Evolutionary conservation across 2,888 invertebrate species (phyloP).

Genomic region (Nomada lathburiana): DNA sequence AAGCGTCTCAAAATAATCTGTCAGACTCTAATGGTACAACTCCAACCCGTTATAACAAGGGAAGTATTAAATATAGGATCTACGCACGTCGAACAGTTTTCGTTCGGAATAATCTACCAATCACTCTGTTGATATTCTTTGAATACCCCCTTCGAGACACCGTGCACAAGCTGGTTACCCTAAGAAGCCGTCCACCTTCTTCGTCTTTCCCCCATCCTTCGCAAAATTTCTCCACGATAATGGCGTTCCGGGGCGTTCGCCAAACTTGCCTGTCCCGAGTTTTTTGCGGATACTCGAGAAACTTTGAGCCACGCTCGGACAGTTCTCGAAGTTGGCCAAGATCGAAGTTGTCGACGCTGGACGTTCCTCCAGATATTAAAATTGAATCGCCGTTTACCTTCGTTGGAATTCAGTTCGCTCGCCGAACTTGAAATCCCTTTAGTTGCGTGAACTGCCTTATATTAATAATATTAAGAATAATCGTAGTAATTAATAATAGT

Average conservation of each 20-base stretch:
- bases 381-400: conserved; percentile 5
- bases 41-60: too few species aligned
- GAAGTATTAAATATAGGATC: too few species aligned
- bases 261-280: conserved; percentile 4
- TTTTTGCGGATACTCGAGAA: conserved; percentile 12
- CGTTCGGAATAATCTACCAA: neutral
- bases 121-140: neutral
- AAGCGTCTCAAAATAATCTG: neutral
- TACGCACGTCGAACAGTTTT: neutral
- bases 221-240: conserved; percentile 22
- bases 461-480: too few species aligned
- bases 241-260: neutral
- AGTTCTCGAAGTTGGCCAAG: neutral
- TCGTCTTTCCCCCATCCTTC: neutral
- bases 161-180: too few species aligned
- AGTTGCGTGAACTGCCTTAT: too few species aligned
- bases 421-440: neutral
- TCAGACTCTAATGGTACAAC: neutral
- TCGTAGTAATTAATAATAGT: too few species aligned
- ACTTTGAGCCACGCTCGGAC: conserved; percentile 12
- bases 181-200: neutral
- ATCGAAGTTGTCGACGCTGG: conserved; percentile 15
- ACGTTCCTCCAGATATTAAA: conserved; percentile 22
- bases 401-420: conserved; percentile 2
- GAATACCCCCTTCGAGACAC: too few species aligned